Conservation (phyloP, 2,113 vertebrate genomes). For the Carassius auratus region DNA sequence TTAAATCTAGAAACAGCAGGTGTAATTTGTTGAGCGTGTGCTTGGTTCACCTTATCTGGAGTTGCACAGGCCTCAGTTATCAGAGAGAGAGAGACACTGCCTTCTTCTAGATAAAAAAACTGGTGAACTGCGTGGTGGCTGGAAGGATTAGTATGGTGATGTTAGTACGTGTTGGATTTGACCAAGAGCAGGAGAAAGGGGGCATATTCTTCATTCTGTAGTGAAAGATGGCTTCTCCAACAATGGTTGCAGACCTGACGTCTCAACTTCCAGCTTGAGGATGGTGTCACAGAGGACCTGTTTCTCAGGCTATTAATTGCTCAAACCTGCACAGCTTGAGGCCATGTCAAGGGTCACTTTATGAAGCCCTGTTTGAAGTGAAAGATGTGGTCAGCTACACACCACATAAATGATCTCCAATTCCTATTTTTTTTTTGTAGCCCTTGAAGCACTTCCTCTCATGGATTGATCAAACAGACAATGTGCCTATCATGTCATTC, state of each 20-base stretch:
- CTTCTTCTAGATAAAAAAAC: neutral
- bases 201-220: neutral
- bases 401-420: neutral
- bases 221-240: slow-evolving; percentile 17
- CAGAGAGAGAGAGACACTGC: neutral
- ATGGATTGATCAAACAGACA: slow-evolving; percentile 1
- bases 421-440: slow-evolving; percentile 2
- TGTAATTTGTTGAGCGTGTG: neutral
- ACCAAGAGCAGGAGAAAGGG: neutral
- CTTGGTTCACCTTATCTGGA: neutral
- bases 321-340: neutral
- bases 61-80: neutral
- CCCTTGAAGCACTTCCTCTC: neutral
- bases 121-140: neutral
- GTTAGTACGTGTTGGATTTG: neutral
- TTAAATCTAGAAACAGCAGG: neutral
- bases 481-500: neutral
- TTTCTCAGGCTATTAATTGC: neutral
- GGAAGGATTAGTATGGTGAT: neutral
- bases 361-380: neutral
- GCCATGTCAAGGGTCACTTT: neutral
- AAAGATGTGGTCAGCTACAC: neutral
- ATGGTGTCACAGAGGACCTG: neutral
- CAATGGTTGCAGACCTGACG: neutral
- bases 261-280: neutral